Base-by-base conservation (phyloP, 2,113 vertebrate genomes). In the sheep (Ovis aries) region DNA sequence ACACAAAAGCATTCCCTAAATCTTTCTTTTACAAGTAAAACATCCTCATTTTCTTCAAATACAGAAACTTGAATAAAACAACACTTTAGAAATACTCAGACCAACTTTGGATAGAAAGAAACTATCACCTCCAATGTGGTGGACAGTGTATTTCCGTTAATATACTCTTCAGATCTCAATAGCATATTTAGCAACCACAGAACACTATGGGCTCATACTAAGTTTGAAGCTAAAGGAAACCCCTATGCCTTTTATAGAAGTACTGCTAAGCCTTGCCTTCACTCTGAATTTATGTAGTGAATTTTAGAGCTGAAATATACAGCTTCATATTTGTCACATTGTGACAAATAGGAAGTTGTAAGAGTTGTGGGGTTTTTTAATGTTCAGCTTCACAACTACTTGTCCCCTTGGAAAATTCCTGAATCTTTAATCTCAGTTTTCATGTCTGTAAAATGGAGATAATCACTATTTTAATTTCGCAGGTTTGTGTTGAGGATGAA, bases 11-110 rank as follows among this genome's bases (percentile, higher is more conserved):
- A 8, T 87, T 96, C 33, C 21, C 91, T 78, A 84, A 74, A 45
- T 74, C 27, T 88, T 94, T 87, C 23, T 95, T 95, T 95, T 92
- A n/a, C 25, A 93, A 96, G 36, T 71, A 87, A 87, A 94, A 86
- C 25, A 81, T 67, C 8, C 15, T 9, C 3, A 40, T 71, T 84
- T 95, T 96, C 48, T 82, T 96, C 77, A 91, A 86, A 84, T 78
- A 21, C 4, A 82, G 43, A 17, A 87, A 59, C 19, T 13, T 64
- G 27, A 77, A 21, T 40, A 95, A 95, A 96, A 90, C 5, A 80
- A 67, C 53, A 64, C 7, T 43, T 94, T 83, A 53, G 29, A 74
- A 19, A 67, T 45, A 29, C 3, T 95, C 67, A 95, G 16, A 93
- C 53, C 12, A 93, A 95, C 19, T 50, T 82, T 82, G 78, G 53